Percentiles rank a stretch among this genome's conserved stretches.
Conservation (phyloP, 92 coral and sea anemone genomes). For the Chrysogorgia sp. region DNA sequence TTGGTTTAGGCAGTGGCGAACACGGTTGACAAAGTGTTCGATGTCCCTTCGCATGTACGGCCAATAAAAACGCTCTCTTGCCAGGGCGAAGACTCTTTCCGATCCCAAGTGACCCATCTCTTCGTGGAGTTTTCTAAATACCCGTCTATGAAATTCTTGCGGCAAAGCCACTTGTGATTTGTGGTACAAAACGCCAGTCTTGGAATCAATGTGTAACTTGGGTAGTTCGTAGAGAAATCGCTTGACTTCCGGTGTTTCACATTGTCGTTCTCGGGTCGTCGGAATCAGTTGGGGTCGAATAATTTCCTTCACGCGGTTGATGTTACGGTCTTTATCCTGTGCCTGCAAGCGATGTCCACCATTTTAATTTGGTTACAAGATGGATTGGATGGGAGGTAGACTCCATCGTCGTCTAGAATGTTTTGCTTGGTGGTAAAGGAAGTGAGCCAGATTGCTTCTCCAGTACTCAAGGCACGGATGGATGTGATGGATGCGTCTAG, state of each 20-base stretch:
- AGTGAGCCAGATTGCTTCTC: constrained; percentile 46
- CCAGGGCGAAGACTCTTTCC: not conserved
- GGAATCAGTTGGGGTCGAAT: not conserved
- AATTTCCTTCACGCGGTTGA: constrained; percentile 8
- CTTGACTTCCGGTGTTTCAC: constrained; percentile 13
- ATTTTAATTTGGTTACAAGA: too few species aligned
- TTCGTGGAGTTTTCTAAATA: not conserved
- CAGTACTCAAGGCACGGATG: constrained; percentile 18
- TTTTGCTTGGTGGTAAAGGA: constrained; percentile 39
- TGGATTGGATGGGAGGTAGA: too few species aligned
- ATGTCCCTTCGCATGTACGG: too few species aligned
- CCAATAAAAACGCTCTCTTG: too few species aligned
- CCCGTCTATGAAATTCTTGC: not conserved
- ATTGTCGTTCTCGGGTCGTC: not conserved
- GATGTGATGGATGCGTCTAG: constrained; percentile 34
- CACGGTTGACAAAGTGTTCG: too few species aligned
- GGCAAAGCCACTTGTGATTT: not conserved
- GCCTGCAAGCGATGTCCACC: too few species aligned
- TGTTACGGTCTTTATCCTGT: constrained; percentile 5
- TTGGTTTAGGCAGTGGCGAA: too few species aligned
- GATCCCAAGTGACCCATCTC: constrained; percentile 7
- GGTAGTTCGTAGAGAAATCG: constrained; percentile 9
- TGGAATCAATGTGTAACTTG: not conserved
- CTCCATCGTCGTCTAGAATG: constrained; percentile 18
- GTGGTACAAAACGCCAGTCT: not conserved